A percentile compares a stretch with the other conserved stretches of the same genome.
phyloP scores from a whole-genome alignment of 2,888 invertebrate genomes.

The Habrosyne pyritoides region DNA sequence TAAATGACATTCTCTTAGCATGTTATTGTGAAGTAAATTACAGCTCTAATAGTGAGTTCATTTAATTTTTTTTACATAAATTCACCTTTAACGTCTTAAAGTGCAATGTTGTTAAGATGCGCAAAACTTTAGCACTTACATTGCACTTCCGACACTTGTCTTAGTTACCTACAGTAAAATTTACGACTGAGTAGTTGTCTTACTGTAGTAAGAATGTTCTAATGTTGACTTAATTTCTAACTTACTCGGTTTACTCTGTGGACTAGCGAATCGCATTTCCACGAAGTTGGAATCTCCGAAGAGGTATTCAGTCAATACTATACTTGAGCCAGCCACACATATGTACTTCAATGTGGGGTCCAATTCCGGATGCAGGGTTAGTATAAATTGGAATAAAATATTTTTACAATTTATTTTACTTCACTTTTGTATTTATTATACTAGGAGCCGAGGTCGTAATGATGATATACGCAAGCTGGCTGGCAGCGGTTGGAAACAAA shows the following conservation, averaged over 20 bases:
- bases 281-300: background rate
- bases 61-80: too few species aligned
- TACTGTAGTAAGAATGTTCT: background rate
- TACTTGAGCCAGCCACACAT: background rate
- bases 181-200: background rate
- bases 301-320: background rate
- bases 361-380: background rate
- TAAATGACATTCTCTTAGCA: too few species aligned
- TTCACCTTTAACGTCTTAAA: background rate
- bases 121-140: background rate
- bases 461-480: too few species aligned
- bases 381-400: background rate
- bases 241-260: background rate
- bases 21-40: too few species aligned
- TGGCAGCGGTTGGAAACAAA: too few species aligned
- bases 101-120: background rate
- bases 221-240: background rate
- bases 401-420: background rate
- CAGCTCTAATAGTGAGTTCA: too few species aligned
- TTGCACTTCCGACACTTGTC: background rate
- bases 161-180: background rate
- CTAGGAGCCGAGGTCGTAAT: too few species aligned
- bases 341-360: background rate
- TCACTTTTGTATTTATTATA: too few species aligned
- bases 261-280: background rate